Conservation (phyloP, 2,113 vertebrate species). For the Lasiurus borealis region DNA sequence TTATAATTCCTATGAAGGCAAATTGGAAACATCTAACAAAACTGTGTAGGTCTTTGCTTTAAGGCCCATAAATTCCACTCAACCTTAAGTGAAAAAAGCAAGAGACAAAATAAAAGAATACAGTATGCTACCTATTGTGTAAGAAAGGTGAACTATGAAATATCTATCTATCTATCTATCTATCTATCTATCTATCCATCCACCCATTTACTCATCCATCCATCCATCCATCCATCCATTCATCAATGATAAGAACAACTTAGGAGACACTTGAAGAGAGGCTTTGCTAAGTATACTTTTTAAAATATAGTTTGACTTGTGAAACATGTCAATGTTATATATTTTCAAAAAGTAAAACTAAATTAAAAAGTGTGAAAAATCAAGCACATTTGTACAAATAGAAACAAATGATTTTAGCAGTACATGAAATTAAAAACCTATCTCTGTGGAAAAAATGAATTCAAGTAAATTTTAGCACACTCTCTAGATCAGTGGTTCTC, state of each 20-base stretch:
- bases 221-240: neutral
- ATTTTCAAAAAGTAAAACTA: conserved; percentile 21
- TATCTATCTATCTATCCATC: too few relatives aligned
- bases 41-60: neutral
- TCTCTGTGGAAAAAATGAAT: neutral
- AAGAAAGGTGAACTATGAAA: neutral
- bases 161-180: neutral
- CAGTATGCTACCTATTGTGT: neutral
- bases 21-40: conserved; percentile 7
- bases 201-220: neutral
- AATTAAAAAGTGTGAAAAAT: neutral
- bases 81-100: neutral
- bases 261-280: neutral
- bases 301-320: neutral
- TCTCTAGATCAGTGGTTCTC: neutral
- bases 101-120: neutral
- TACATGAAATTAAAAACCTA: neutral
- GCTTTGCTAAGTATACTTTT: neutral
- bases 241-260: neutral
- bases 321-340: neutral
- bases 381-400: neutral
- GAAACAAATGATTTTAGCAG: conserved; percentile 28
- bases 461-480: neutral
- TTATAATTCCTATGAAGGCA: neutral
- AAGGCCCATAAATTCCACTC: neutral